A percentile compares a stretch with the other conserved stretches of the same genome.
phyloP scores from a whole-genome alignment of 2,113 vertebrate species.

The Dipodomys ordii region DNA sequence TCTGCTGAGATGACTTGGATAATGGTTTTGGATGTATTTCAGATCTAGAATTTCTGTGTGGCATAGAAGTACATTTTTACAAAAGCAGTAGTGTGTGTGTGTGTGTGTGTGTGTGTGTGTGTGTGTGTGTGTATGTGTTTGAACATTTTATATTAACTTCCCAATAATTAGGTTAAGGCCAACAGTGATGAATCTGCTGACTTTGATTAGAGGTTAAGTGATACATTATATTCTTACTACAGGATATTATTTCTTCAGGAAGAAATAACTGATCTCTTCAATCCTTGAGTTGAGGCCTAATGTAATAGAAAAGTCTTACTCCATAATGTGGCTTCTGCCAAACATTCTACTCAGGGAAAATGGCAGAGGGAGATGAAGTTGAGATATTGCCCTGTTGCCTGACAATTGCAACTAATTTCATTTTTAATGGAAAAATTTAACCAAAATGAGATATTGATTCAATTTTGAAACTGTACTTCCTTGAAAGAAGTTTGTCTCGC shows the following conservation, averaged over 20 bases:
- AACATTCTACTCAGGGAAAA: not conserved
- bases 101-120: not conserved
- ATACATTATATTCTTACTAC: conserved; percentile 23
- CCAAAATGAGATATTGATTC: conserved; percentile 56
- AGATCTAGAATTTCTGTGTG: conserved; percentile 8
- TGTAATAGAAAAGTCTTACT: not conserved
- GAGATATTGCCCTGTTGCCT: conserved; percentile 37
- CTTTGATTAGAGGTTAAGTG: conserved; percentile 21
- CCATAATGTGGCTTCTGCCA: not conserved
- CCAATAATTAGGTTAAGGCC: not conserved
- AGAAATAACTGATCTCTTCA: conserved; percentile 48
- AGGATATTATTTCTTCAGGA: conserved; percentile 34
- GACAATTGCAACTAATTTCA: conserved; percentile 50
- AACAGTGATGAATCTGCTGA: conserved; percentile 25
- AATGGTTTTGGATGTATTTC: not conserved
- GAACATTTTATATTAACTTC: conserved; percentile 35
- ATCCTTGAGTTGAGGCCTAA: conserved; percentile 21
- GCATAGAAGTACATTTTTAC: not conserved
- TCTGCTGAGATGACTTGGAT: not conserved
- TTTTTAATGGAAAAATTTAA: conserved; percentile 61
- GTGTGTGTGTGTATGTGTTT: not conserved
- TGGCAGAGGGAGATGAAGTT: conserved; percentile 27
- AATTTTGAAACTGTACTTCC: conserved; percentile 48
- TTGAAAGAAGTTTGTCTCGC: conserved; percentile 40
- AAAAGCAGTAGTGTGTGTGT: not conserved